Percentiles rank a stretch among this genome's conserved stretches.
These are phyloP conservation scores for Trissolcus brochymenae DNA, from an alignment of 2,888 invertebrate species.

Conservation along the genomic window DNA sequence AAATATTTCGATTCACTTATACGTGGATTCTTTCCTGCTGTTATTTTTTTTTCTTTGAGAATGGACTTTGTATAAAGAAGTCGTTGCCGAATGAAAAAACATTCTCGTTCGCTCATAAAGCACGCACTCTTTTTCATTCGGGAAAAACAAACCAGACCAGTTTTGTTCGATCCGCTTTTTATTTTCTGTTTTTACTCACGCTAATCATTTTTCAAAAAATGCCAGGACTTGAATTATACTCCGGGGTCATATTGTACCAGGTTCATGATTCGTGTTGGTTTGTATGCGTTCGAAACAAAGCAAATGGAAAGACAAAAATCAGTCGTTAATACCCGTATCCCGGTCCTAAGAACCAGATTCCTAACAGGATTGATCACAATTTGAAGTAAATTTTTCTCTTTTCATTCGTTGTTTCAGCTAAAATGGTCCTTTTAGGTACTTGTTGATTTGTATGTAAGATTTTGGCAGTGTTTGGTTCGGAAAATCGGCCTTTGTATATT, in stretches of 20 bases:
- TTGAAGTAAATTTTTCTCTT: conserved; percentile 35
- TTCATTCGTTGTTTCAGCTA: conserved; percentile 27
- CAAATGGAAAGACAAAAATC: conserved; percentile 29
- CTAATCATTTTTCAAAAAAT: conserved; percentile 20
- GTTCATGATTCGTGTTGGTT: conserved; percentile 19
- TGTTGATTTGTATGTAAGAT: conserved; percentile 1
- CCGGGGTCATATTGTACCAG: conserved; percentile 44
- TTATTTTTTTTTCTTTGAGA: conserved; percentile 53
- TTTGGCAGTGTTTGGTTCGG: conserved; percentile 69
- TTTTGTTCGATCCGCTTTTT: not conserved
- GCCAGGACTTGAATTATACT: conserved; percentile 46
- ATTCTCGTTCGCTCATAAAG: conserved; percentile 55
- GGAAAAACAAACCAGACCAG: conserved; percentile 36
- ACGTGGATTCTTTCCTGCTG: conserved; percentile 61
- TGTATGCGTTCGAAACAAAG: conserved; percentile 12
- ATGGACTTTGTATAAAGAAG: conserved; percentile 67
- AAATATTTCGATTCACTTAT: conserved; percentile 73
- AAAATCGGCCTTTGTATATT: conserved; percentile 24
- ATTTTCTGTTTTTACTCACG: conserved; percentile 5
- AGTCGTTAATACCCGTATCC: conserved; percentile 43
- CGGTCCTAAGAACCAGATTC: conserved; percentile 23
- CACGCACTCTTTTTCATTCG: conserved; percentile 50
- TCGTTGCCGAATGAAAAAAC: conserved; percentile 70
- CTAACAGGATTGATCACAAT: conserved; percentile 48
- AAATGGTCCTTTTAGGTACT: conserved; percentile 18